Evolutionary conservation across 2,113 vertebrate species (phyloP), one percentile per base, ranked within the genome.

Genomic region (Xiphophorus couchianus): DNA sequence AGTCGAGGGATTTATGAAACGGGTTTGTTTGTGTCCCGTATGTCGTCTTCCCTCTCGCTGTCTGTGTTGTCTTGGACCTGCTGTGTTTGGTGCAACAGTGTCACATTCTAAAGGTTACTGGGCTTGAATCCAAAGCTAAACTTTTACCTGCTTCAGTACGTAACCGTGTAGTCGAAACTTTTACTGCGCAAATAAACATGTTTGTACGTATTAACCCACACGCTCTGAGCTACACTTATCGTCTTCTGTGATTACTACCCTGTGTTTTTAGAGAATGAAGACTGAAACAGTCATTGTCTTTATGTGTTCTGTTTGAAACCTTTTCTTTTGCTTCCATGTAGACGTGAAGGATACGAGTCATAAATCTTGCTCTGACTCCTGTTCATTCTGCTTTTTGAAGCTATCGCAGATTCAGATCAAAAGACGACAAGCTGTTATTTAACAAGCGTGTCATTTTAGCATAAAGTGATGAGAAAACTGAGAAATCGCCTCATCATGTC

Each of bases 351-450:
- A n/a, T 58, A n/a, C 10, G 7, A 25, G 22, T n/a, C 51, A n/a
- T 58, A 25, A 58, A n/a, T 58, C 22, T 10, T 58, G 44, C 44
- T 48, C 44, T 58, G 5, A 58, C 51, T 58, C 51, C 51, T 78
- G 63, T 62, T 51, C 64, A 51, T 35, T 82, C 77, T 63, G 71
- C n/a, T 37, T 39, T 78, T 72, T 66, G 39, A 73, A 71, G 60
- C 63, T n/a, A 54, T 63, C 44, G 17, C 14, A 19, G 39, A 11
- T 81, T 62, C 73, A 37, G 17, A 67, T 81, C 42, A 68, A 70
- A 12, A 3, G 3, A 75, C 64, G 66, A 12, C 60, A 84, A 62
- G 64, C 62, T 68, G 58, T 83, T 71, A 71, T 77, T 88, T 80
- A 54, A 48, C 22, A 61, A 9, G 6, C 73, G 69, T 62, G 19